Percentiles rank a stretch among this genome's conserved stretches.
These are phyloP conservation scores for Planiliza haematocheilus DNA, from an alignment of 2,113 vertebrate genomes.

Conservation along the genomic window DNA sequence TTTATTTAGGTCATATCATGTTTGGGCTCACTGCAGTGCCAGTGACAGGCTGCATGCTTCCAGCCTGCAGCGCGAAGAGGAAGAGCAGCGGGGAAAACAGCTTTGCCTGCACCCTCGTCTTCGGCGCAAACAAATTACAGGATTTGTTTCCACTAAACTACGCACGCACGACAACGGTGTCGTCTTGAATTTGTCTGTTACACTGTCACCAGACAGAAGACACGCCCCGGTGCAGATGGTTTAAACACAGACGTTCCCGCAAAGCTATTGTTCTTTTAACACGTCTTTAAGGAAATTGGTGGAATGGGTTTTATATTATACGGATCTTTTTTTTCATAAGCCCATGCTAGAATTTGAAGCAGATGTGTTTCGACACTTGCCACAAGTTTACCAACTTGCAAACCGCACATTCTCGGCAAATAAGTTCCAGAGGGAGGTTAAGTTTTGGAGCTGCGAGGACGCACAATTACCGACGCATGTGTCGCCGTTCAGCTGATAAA, in stretches of 20 bases:
- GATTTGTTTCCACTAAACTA: not conserved
- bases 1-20: conserved; percentile 82
- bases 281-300: not conserved
- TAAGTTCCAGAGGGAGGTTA: conserved; percentile 15
- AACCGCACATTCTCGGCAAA: conserved; percentile 26
- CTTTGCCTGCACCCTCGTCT: conserved; percentile 31
- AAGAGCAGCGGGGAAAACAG: conserved; percentile 47
- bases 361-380: conserved; percentile 1
- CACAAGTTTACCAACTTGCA: not conserved
- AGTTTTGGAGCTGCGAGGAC: not conserved
- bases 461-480: not conserved
- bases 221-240: too few relatives aligned
- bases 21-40: conserved; percentile 73
- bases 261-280: not conserved
- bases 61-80: conserved; percentile 48
- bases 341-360: not conserved
- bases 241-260: not conserved
- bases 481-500: too few relatives aligned
- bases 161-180: not conserved
- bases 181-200: not conserved
- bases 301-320: not conserved
- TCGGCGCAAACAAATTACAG: conserved; percentile 3
- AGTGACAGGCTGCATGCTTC: conserved; percentile 64
- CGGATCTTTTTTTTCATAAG: not conserved
- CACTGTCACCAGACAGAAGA: not conserved